These are phyloP conservation scores for Seriola quinqueradiata DNA, from an alignment of 2,113 vertebrate species.

Conservation along the genomic window DNA sequence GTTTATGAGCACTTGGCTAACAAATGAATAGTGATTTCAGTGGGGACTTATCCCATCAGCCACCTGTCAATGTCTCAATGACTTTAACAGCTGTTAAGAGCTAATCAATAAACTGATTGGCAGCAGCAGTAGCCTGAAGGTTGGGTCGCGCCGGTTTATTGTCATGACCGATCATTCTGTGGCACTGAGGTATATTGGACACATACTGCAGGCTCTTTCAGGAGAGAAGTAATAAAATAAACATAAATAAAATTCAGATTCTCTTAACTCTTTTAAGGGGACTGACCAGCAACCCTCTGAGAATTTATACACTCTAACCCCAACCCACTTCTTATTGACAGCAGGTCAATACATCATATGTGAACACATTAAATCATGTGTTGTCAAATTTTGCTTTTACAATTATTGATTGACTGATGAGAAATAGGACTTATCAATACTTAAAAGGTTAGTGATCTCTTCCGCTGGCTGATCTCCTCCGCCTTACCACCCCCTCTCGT, in stretches of 20 bases:
- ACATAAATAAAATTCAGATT: background rate
- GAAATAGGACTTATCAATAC: background rate
- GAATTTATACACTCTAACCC: background rate
- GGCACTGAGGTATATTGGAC: background rate
- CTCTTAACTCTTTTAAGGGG: background rate
- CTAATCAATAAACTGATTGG: slow-evolving; percentile 68
- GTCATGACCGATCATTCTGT: slow-evolving; percentile 24
- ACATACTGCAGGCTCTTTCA: background rate
- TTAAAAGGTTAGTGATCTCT: background rate
- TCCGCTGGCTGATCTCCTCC: no score
- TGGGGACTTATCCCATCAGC: slow-evolving; percentile 35
- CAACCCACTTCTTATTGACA: background rate
- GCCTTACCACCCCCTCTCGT: no score
- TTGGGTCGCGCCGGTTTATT: slow-evolving; percentile 53
- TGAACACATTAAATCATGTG: background rate
- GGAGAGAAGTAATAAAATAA: background rate
- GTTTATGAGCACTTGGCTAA: slow-evolving; percentile 24
- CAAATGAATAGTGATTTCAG: slow-evolving; percentile 50
- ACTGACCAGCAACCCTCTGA: background rate
- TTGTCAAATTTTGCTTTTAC: background rate
- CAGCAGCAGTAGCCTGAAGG: slow-evolving; percentile 31
- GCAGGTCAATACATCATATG: background rate
- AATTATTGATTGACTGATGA: background rate
- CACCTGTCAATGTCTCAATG: slow-evolving; percentile 58
- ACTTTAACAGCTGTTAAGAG: slow-evolving; percentile 56